A percentile compares a stretch with the other conserved stretches of the same genome.
Evolutionary conservation across 2,113 vertebrate species (phyloP).

Genomic region (Caracal caracal): DNA sequence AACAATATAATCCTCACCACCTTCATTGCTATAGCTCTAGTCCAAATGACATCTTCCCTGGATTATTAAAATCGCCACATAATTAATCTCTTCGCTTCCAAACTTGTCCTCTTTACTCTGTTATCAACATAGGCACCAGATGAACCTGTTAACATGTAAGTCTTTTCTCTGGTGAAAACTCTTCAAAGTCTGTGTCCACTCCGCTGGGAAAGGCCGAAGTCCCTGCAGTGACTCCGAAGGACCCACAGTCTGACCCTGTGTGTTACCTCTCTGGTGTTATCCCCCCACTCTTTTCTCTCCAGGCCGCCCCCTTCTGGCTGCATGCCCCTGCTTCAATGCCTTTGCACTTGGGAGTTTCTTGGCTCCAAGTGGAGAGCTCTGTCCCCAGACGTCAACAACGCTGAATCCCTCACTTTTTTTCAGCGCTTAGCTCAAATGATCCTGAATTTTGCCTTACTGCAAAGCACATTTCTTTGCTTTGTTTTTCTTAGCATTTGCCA

Average conservation of each 20-base stretch:
- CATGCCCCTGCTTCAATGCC: background rate
- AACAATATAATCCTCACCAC: background rate
- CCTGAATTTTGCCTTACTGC: background rate
- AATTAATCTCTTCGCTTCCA: background rate
- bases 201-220: background rate
- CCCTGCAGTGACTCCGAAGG: background rate
- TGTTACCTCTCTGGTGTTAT: background rate
- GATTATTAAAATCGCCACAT: background rate
- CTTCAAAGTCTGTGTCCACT: background rate
- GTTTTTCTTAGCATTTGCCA: background rate
- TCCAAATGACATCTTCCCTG: background rate
- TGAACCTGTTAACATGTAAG: background rate
- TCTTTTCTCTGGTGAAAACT: background rate
- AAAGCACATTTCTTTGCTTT: background rate
- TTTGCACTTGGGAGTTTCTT: background rate
- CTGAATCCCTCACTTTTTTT: background rate
- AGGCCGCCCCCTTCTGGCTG: fast-evolving
- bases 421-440: background rate
- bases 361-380: background rate
- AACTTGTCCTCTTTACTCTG: background rate
- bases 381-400: background rate
- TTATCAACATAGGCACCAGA: background rate
- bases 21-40: background rate
- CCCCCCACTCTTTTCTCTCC: background rate
- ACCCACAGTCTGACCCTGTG: too few relatives aligned